Base-by-base conservation (phyloP, 92 coral and sea anemone species). In the Zoanthus sansibaricus region DNA sequence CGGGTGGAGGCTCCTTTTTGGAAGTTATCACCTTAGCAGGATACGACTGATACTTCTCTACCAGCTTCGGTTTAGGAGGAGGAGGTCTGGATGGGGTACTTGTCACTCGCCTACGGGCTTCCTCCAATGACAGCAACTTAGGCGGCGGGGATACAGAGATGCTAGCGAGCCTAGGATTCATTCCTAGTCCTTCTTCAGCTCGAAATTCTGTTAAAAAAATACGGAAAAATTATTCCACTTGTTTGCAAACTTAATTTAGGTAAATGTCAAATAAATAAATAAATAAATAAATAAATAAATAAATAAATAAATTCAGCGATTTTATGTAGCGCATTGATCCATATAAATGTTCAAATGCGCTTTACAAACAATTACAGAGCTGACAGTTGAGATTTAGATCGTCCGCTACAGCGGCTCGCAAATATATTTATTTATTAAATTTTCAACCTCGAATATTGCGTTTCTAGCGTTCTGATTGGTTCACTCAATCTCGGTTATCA, bases 71-170 rank as follows among this genome's bases (percentile, higher is more conserved):
- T 20, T 89, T 84, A 8, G 92, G 86, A 16, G 92, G 87, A 7
- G 80, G 77, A 11, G 98, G 93, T 71, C 87, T 93, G 16, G 90
- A 58, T 2, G 98, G 94, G 3, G 93, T 89, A 30, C 87, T 83
- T 83, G 84, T 79, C 3, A 91, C 96, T 37, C 98, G 98, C n/a
- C 98, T 93, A 5, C 99, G 92, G 25, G 99, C 99, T 70, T 97
- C 98, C 83, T 97, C 99, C 78, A 97, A 80, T 18, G 99, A 92
- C 62, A 97, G 91, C 71, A 97, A 89, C 87, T 97, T 97, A 8
- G 99, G 95, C 3, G 94, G 95, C 54, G 98, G 99, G 59, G 99
- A 93, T 82, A 97, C 96, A 12, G 96, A 96, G 89, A 97, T 75
- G 18, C 98, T 90, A n/a, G 99, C 98, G 67, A 96, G 91, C 15